Percentiles rank a stretch among this genome's conserved stretches.
Conservation (phyloP, 2,888 invertebrate species). For the Watsonalla binaria region DNA sequence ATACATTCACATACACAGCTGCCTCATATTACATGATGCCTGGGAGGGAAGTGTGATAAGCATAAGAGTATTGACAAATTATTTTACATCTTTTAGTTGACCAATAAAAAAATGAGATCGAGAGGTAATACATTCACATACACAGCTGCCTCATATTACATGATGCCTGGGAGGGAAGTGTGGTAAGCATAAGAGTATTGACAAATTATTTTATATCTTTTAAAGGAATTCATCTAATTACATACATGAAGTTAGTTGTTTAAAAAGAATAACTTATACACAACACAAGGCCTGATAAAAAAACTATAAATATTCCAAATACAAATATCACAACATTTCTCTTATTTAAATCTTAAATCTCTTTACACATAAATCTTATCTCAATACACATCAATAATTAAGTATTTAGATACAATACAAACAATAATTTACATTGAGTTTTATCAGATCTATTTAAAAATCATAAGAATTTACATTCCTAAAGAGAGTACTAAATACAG, state of each 20-base stretch:
- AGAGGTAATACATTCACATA: neutral
- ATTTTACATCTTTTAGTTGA: neutral
- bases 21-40: too few relatives aligned
- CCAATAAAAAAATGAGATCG: slow-evolving; percentile 19
- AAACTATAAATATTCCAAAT: slow-evolving; percentile 74
- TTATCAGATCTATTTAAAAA: slow-evolving; percentile 47
- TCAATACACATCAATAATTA: slow-evolving; percentile 67
- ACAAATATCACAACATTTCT: slow-evolving; percentile 79
- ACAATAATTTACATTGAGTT: slow-evolving; percentile 57
- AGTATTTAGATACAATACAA: slow-evolving; percentile 50
- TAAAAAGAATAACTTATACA: neutral
- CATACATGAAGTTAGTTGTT: neutral
- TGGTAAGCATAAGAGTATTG: neutral
- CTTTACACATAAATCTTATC: slow-evolving; percentile 70
- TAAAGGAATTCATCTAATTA: neutral
- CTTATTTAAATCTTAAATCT: slow-evolving; percentile 63
- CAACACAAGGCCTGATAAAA: slow-evolving; percentile 12
- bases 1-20: neutral
- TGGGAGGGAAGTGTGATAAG: neutral
- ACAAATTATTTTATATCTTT: neutral
- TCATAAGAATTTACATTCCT: slow-evolving; percentile 24
- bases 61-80: too few relatives aligned
- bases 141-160: neutral
- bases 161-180: neutral
- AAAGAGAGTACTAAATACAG: slow-evolving; percentile 46